Base-by-base conservation (phyloP, 2,113 vertebrate species). In the Oenanthe melanoleuca region DNA sequence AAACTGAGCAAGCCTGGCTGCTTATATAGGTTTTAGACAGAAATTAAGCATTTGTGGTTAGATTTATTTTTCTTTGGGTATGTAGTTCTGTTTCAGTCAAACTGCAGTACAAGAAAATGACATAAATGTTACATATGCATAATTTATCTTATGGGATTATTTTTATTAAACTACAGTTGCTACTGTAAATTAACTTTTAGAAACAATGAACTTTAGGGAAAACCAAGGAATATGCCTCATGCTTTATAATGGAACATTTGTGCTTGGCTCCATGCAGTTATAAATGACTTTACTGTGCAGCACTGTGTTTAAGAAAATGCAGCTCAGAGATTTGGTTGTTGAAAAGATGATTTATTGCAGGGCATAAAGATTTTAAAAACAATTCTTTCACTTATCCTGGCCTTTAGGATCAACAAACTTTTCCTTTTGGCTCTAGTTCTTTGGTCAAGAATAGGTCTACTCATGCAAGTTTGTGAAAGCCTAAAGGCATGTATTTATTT, bases 291-390 rank as follows among this genome's bases (percentile, higher is more conserved):
- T 11, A 96, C 89, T 98, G 97, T 98, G 96, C 81, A 70, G 80
- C 61, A 38, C 89, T 85, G 24, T 55, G 53, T 91, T 94, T 91
- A 94, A 96, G 93, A 96, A 97, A 97, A 95, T 95, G 96, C 93
- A 96, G 42, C 91, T 95, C 66, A 74, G 92, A 94, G 89, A 96
- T 91, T 79, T 93, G 86, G 86, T 91, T 92, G 96, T 96, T 98
- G 97, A 97, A 97, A 98, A 97, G 88, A 97, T 95, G 94, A 96
- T 94, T 96, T 97, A 96, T 97, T 92, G 40, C 87, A 86, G 83
- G 88, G 94, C 92, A 91, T 95, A 94, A 97, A 95, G 92, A 92
- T 97, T 96, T 93, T 95, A 55, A 88, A 95, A 97, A 93, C 89
- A 92, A 70, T 97, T 96, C 82, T 95, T 96, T 97, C 86, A 89